Evolutionary conservation across 2,797 vertebrate species (phyloP).

Genomic region (Varecia variegata): DNA sequence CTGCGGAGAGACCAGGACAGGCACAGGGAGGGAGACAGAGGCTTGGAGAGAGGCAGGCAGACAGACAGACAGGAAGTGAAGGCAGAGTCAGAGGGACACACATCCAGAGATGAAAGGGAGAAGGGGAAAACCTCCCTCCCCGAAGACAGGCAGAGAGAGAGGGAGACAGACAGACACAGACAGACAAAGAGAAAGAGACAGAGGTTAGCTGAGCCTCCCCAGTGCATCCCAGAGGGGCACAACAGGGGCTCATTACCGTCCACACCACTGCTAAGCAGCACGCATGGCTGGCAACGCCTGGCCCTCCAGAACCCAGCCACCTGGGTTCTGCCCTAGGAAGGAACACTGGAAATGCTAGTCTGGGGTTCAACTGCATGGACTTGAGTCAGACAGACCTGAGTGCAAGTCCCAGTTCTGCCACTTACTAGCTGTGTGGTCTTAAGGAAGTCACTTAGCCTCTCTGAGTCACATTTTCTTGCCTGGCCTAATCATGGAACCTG

Average conservation of each 20-base stretch:
- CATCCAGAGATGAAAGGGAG: neutral
- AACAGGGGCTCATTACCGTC: fast-evolving
- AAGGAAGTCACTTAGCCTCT: neutral
- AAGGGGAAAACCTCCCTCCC: neutral
- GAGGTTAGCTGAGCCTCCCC: neutral
- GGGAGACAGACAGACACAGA: neutral
- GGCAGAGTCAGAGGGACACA: neutral
- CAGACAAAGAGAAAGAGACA: conserved; percentile 18
- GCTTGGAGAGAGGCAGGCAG: neutral
- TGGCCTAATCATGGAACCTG: neutral
- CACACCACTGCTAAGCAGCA: neutral
- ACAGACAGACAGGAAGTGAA: neutral
- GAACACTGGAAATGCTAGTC: neutral
- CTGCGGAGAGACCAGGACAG: conserved; percentile 70
- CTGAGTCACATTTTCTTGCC: neutral
- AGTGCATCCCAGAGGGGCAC: neutral
- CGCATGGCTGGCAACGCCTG: neutral
- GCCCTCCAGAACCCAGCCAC: neutral
- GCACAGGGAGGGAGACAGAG: neutral
- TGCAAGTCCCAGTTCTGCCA: neutral
- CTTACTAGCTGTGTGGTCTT: neutral
- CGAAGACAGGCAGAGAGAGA: neutral
- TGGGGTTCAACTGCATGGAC: neutral
- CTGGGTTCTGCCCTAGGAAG: neutral
- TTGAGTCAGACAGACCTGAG: neutral